These are phyloP conservation scores for Lagenorhynchus albirostris DNA, from an alignment of 2,113 vertebrate genomes.

Conservation along the genomic window DNA sequence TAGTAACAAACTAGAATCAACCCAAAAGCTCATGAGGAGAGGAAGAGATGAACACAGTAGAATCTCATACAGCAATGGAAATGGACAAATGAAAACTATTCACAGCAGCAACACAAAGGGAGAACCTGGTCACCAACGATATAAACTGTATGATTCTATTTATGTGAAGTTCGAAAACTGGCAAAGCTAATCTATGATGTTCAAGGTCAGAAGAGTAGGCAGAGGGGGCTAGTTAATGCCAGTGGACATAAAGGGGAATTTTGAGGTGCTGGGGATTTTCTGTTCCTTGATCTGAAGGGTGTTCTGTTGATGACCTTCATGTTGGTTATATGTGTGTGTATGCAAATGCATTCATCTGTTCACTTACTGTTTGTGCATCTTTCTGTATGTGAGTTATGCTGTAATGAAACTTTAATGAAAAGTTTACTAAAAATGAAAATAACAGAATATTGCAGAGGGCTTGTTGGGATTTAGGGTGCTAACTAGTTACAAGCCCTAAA, in stretches of 20 bases:
- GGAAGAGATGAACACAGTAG: accelerated
- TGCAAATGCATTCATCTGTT: background rate
- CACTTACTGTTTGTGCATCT: background rate
- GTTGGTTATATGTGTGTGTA: background rate
- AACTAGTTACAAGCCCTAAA: background rate
- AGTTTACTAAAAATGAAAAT: background rate
- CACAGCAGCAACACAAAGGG: accelerated
- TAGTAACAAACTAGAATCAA: background rate
- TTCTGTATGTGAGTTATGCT: background rate
- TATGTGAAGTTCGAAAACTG: too few relatives aligned
- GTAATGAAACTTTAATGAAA: background rate
- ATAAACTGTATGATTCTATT: background rate
- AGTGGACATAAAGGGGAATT: accelerated
- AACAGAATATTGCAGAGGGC: background rate
- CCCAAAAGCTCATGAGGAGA: background rate
- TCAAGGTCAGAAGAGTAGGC: background rate
- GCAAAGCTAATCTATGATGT: background rate
- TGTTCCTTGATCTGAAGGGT: background rate
- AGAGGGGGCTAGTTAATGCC: too few relatives aligned
- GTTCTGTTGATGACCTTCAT: accelerated
- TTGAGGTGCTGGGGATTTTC: background rate
- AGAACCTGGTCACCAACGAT: background rate
- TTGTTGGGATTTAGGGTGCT: background rate
- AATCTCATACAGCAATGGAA: accelerated
- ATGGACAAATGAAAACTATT: background rate